A percentile compares a stretch with the other conserved stretches of the same genome.
Conservation (phyloP, 2,797 vertebrate genomes). For the Glyptemys insculpta region DNA sequence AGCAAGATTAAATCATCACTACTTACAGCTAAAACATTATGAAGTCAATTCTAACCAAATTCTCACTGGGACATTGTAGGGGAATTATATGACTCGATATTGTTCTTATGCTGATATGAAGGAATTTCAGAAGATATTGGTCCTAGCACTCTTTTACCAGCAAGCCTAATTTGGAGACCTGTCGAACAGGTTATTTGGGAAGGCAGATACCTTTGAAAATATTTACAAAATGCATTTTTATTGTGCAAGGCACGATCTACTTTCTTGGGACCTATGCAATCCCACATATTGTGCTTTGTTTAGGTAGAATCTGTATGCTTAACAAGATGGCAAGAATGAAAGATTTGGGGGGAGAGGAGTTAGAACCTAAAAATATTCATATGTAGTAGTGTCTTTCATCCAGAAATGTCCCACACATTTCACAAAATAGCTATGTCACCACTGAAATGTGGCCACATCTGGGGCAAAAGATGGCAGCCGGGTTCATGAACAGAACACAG, state of each 20-base stretch:
- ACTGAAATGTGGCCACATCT: neutral
- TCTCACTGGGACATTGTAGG: neutral
- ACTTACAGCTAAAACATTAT: slow-evolving; percentile 38
- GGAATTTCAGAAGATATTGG: neutral
- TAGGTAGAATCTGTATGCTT: neutral
- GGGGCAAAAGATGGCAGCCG: neutral
- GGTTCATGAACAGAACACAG: neutral
- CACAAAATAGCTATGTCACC: neutral
- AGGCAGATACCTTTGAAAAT: neutral
- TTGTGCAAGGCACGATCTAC: neutral
- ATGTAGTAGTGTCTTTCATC: neutral
- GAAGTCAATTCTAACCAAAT: slow-evolving; percentile 20
- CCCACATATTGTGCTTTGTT: neutral
- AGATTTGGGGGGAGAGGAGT: neutral
- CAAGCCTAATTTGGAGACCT: neutral
- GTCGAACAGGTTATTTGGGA: neutral
- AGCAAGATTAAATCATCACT: slow-evolving; percentile 39
- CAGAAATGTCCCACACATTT: neutral
- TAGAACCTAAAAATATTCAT: neutral
- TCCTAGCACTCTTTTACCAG: neutral
- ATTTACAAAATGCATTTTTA: neutral
- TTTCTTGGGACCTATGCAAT: neutral
- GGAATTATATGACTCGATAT: neutral
- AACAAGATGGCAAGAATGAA: neutral
- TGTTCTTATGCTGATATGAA: neutral